Evolutionary conservation across 2,113 vertebrate genomes (phyloP), one percentile per base, ranked within the genome.

Genomic region (Halichoerus grypus): DNA sequence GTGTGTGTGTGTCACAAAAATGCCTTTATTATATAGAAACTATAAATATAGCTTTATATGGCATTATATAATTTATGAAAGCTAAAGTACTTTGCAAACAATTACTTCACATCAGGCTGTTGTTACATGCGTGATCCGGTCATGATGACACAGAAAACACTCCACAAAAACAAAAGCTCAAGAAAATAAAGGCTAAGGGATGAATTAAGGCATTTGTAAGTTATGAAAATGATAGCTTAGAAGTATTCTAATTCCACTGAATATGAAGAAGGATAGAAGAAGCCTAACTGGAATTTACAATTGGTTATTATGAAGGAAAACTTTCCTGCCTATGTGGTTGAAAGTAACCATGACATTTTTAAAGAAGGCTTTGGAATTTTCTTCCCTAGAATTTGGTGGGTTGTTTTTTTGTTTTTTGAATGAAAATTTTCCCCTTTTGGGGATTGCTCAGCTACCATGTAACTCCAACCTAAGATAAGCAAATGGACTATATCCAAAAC

Each of bases 311-410:
- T 59, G 16, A 26, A 79, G 33, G 33, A 16, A 31, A 94, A 84
- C 1, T 42, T 96, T 71, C 10, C 19, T 83, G 28, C 65, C 55
- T 76, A n/a, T 46, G 42, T 77, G 59, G 24, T 1, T 93, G 39
- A 87, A 90, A 91, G 63, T 69, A 76, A 93, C 53, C n/a, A 82
- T 14, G 28, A 61, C 16, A 63, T 96, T 74, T 79, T 80, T 59
- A 83, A 51, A 91, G 36, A 36, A 57, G 4, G 2, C 8, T 77
- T 65, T 57, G 42, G 10, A 82, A 63, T 42, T 36, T 87, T 55
- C 51, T 94, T 46, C 69, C 55, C 49, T n/a, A 9, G 28, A 74
- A 46, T 74, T 76, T 72, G 28, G 11, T 53, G 51, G 51, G 51
- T 4, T 42, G 5, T 46, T 59, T 82, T 80, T 11, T 57, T 36